Conservation (phyloP, 2,888 invertebrate species). For the Agrilus cyanescens region DNA sequence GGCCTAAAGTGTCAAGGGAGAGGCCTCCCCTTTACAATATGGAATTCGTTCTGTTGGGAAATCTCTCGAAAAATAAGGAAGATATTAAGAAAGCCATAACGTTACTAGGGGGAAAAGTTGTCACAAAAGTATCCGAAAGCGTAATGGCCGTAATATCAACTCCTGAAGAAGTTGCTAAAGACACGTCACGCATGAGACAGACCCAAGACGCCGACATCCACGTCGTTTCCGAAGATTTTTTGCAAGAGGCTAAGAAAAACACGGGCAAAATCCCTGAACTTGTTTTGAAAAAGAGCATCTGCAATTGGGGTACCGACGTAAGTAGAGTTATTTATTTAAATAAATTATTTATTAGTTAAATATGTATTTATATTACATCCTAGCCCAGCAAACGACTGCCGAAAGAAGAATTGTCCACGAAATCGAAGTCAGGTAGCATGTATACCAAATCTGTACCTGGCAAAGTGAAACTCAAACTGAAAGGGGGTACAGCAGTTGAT, state of each 20-base stretch:
- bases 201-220: constrained; percentile 61
- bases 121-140: constrained; percentile 48
- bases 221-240: constrained; percentile 65
- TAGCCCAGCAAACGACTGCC: constrained; percentile 30
- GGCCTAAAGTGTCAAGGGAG: constrained; percentile 54
- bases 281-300: constrained; percentile 61
- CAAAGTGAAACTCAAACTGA: constrained; percentile 57
- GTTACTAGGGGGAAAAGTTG: constrained; percentile 65
- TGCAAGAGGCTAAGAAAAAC: constrained; percentile 53
- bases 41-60: constrained; percentile 58
- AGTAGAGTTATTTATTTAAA: constrained; percentile 25
- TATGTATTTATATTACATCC: constrained; percentile 36
- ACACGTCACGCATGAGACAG: constrained; percentile 49
- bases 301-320: constrained; percentile 76
- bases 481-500: constrained; percentile 82
- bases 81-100: constrained; percentile 56
- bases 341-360: constrained; percentile 3
- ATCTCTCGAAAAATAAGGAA: constrained; percentile 44
- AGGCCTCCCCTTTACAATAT: constrained; percentile 63
- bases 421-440: constrained; percentile 30
- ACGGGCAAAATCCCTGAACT: constrained; percentile 50
- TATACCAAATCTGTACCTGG: constrained; percentile 42
- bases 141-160: constrained; percentile 68
- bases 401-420: constrained; percentile 23
- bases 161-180: constrained; percentile 53